These are phyloP conservation scores for Aselliscus stoliczkanus DNA, from an alignment of 2,797 vertebrate genomes.

Conservation along the genomic window DNA sequence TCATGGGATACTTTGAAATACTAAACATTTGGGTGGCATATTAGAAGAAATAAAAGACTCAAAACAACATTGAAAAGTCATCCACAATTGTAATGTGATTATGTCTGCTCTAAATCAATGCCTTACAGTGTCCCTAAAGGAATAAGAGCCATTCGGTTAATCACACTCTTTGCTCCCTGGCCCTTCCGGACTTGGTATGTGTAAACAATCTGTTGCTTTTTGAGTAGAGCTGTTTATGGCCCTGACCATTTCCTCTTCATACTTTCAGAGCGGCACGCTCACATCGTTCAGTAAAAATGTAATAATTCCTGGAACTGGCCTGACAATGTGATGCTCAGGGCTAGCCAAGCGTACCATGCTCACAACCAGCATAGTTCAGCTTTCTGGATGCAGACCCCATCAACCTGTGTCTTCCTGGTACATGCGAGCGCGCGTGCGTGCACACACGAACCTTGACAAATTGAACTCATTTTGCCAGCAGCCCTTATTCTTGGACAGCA, in stretches of 20 bases:
- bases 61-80: slow-evolving; percentile 2
- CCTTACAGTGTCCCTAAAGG: neutral
- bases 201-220: neutral
- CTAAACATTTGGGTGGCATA: neutral
- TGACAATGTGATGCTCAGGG: neutral
- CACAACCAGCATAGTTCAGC: accelerated
- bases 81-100: neutral
- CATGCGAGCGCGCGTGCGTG: no score
- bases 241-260: neutral
- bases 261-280: neutral
- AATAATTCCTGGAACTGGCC: neutral
- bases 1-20: neutral
- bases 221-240: neutral
- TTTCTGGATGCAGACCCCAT: neutral
- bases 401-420: neutral
- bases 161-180: neutral
- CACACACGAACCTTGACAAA: neutral
- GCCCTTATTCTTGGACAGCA: accelerated
- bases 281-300: neutral
- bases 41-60: neutral
- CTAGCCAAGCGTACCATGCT: accelerated
- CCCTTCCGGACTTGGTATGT: neutral
- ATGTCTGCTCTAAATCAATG: slow-evolving; percentile 15
- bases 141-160: neutral
- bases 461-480: neutral